Conservation (phyloP, 1,140 invertebrate genomes). For the Orussus abietinus region DNA sequence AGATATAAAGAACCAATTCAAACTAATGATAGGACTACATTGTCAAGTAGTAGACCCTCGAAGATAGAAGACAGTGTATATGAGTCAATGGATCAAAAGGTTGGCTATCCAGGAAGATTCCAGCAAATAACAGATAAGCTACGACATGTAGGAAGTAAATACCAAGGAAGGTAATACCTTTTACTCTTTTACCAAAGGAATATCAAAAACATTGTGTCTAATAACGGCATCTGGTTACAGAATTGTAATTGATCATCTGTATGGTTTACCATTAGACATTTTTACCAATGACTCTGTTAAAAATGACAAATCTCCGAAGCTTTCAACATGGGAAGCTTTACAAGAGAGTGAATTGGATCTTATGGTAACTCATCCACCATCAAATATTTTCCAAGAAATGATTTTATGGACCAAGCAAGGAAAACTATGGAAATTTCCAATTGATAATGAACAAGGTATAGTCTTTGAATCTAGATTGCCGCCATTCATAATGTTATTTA, state of each 20-base stretch:
- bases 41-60: too few relatives aligned
- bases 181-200: background rate
- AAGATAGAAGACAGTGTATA: too few relatives aligned
- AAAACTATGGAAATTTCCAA: conserved; percentile 95
- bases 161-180: background rate
- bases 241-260: conserved; percentile 54
- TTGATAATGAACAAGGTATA: conserved; percentile 93
- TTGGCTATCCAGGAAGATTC: too few relatives aligned
- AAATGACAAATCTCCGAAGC: conserved; percentile 35
- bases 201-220: conserved; percentile 4
- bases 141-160: background rate
- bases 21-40: too few relatives aligned
- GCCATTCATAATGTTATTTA: conserved; percentile 14
- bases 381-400: conserved; percentile 91
- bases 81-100: too few relatives aligned
- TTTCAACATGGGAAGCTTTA: conserved; percentile 67
- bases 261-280: conserved; percentile 58
- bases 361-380: conserved; percentile 65
- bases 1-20: too few relatives aligned
- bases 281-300: conserved; percentile 46
- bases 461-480: too few relatives aligned
- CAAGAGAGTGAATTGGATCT: conserved; percentile 64
- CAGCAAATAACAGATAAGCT: background rate
- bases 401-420: conserved; percentile 91
- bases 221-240: conserved; percentile 12